Conservation (phyloP, 2,797 vertebrate species). For the Balearica regulorum region DNA sequence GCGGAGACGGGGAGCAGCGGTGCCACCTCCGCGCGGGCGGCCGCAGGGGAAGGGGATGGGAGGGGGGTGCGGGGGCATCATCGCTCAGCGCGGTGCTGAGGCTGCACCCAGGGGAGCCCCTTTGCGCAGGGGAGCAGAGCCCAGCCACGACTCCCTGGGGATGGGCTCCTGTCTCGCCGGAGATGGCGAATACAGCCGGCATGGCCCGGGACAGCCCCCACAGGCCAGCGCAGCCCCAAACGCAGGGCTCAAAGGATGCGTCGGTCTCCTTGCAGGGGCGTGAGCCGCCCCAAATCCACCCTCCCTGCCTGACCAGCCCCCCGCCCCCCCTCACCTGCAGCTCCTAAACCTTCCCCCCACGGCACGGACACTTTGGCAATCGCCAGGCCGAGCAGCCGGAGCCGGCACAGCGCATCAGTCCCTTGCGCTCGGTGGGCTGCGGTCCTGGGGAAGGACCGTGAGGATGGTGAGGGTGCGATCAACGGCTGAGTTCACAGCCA, state of each 20-base stretch:
- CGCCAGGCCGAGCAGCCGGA: background rate
- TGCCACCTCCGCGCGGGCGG: background rate
- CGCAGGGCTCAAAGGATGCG: background rate
- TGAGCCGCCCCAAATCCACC: background rate
- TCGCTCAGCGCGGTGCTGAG: too few species aligned
- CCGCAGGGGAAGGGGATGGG: background rate
- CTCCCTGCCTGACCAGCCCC: background rate
- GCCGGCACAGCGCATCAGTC: background rate
- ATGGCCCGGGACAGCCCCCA: background rate
- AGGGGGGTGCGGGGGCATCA: background rate
- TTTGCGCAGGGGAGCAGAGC: background rate
- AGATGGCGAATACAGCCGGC: background rate
- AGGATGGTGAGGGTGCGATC: background rate
- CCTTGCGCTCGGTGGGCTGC: background rate
- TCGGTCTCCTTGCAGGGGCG: background rate
- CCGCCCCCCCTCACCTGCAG: background rate
- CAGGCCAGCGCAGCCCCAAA: background rate
- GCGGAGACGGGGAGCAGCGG: background rate
- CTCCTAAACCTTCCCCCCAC: background rate
- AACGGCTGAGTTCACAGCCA: background rate
- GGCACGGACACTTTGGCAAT: accelerated
- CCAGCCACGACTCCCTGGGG: background rate
- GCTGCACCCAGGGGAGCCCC: background rate
- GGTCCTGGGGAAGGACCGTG: background rate
- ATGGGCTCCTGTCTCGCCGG: background rate